Evolutionary conservation across 2,888 invertebrate genomes (phyloP), one percentile per base, ranked within the genome.

Genomic region (Ochlodes sylvanus): DNA sequence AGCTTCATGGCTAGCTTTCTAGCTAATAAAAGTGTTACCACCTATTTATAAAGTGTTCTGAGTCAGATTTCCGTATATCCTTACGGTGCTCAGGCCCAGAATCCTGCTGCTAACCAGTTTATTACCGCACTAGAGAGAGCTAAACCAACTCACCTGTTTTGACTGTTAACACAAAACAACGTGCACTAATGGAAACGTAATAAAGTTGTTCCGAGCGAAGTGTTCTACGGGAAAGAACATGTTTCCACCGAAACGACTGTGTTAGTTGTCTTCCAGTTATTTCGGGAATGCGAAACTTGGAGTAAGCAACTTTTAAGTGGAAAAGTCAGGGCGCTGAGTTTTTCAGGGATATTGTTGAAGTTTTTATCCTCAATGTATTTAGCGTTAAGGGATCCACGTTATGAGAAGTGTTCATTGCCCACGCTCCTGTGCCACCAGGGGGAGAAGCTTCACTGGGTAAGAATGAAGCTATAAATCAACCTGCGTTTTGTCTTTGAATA

Each of bases 171-270:
- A 58, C 19, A 21, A 58, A 58, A 21, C 58, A 58, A 58, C 58
- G 38, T 21, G 14, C 58, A 17, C 41, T 58, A 58, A 58, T 58
- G 58, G 58, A 58, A 42, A 12, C 58, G 42, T 58, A 58, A 58
- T 42, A 58, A 58, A 42, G 42, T 42, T 42, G 42, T 42, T 58
- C 7, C 41, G n/a, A 21, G 21, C 17, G 19, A 19, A 41, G 42
- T 42, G 42, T 58, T 21, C 14, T 42, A 19, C 57, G 21, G 7
- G 42, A 34, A 54, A 54, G 27, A 58, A 42, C 58, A 58, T 58
- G 42, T 42, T 57, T 57, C 41, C 19, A 57, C 15, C 38, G 19
- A 17, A 47, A 38, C 19, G 55, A 55, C 55, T 34, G n/a, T 15
- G 38, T 41, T 41, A 19, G 38, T 14, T 57, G 38, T 38, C 38